These are phyloP conservation scores for Trichonephila clavipes DNA, from an alignment of 1,140 invertebrate species.

Conservation along the genomic window DNA sequence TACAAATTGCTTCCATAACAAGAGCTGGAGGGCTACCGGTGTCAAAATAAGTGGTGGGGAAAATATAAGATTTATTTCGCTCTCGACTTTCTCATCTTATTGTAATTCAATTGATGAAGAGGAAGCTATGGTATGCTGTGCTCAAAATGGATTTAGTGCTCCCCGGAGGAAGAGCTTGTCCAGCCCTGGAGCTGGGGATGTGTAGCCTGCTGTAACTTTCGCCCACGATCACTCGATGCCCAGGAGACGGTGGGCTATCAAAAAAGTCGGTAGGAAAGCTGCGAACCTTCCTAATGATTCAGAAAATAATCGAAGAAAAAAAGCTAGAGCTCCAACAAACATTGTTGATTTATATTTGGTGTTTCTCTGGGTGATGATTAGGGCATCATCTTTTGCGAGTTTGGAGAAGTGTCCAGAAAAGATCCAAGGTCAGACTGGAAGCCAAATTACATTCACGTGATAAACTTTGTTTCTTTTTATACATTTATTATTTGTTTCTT, in stretches of 20 bases:
- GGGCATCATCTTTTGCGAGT: too few relatives aligned
- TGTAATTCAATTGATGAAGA: conserved; percentile 22
- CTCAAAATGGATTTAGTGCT: conserved; percentile 23
- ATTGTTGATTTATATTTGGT: neutral
- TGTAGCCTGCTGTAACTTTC: neutral
- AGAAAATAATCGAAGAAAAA: neutral
- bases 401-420: too few relatives aligned
- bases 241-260: neutral
- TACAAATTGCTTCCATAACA: neutral
- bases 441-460: too few relatives aligned
- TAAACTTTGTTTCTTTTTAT: too few relatives aligned
- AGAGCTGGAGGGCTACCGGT: neutral
- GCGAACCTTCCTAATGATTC: neutral
- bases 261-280: neutral
- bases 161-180: neutral
- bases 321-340: neutral
- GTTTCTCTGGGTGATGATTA: neutral
- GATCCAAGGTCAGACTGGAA: too few relatives aligned
- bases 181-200: neutral
- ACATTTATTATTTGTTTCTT: too few relatives aligned
- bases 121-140: neutral
- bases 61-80: conserved; percentile 2
- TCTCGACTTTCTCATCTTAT: conserved; percentile 15
- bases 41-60: neutral
- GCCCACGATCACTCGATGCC: neutral